Base-by-base conservation (phyloP, 2,113 vertebrate species). In the Colaptes auratus region DNA sequence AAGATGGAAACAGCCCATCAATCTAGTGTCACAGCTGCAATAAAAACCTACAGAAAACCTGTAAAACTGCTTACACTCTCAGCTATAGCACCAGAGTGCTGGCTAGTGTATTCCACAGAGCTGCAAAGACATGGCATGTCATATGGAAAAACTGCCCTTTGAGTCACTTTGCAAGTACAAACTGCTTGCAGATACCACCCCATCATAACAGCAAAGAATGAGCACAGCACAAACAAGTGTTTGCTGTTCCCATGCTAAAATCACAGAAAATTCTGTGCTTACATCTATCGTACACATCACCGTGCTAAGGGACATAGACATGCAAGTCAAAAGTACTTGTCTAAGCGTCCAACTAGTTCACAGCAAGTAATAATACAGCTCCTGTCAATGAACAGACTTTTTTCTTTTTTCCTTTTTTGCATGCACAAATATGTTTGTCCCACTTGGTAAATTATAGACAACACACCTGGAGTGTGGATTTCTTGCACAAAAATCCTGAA, bases 1-100 rank as follows among this genome's bases (percentile, higher is more conserved):
- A 97, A 97, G 97, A 98, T 93, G 96, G 97, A 98, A 97, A 97
- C 95, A 97, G 97, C 97, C 97, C 97, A 97, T 98, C 98, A 98
- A 97, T 98, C 97, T 96, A 89, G 91, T 97, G 96, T 98, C 97
- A 98, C 74, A 97, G 97, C 89, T 94, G 91, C 96, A 98, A 98
- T 98, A 97, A 96, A 98, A 98, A 88, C 89, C 97, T 97, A 94
- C 94, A 97, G 97, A 97, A 98, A 97, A 93, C 94, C 93, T 94
- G 96, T 96, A 97, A 98, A 97, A 97, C 96, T 96, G 96, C 92
- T 97, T 95, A 96, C 42, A 80, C 65, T 60, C 70, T 85, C 88
- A 96, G 93, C 95, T 86, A 86, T 12, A 95, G 90, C 90, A 96
- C 82, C 81, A 86, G 67, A 20, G 20, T 95, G 90, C 71, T 92